Conservation (phyloP, 2,888 invertebrate genomes). For the Lepeophtheirus nordmannii region DNA sequence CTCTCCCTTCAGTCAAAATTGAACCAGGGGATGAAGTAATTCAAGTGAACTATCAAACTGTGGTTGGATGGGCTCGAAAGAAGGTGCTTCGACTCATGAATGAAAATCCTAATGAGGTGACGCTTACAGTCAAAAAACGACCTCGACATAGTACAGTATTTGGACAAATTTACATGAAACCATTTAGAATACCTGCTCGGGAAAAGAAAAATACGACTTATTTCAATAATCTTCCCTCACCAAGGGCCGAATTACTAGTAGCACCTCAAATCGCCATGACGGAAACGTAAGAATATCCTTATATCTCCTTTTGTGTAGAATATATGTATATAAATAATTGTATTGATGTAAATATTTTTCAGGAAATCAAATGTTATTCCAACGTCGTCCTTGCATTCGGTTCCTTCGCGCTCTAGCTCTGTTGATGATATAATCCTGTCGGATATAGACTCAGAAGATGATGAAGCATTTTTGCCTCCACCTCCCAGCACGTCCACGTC, state of each 20-base stretch:
- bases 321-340: no score
- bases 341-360: no score
- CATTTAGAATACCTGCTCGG: slow-evolving; percentile 35
- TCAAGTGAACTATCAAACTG: slow-evolving; percentile 54
- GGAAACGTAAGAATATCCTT: background rate
- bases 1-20: slow-evolving; percentile 73
- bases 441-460: slow-evolving; percentile 8
- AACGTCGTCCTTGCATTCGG: background rate
- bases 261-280: slow-evolving; percentile 3
- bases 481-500: background rate
- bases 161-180: slow-evolving; percentile 55
- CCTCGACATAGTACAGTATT: slow-evolving; percentile 58
- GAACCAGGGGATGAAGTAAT: slow-evolving; percentile 92
- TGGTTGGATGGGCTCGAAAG: slow-evolving; percentile 62
- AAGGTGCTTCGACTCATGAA: slow-evolving; percentile 52
- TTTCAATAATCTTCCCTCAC: slow-evolving; percentile 20
- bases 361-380: background rate
- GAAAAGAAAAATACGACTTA: background rate
- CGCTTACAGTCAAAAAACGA: slow-evolving; percentile 61
- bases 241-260: slow-evolving; percentile 19
- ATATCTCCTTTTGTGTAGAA: no score
- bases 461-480: background rate
- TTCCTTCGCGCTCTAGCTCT: slow-evolving; percentile 7
- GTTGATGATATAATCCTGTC: background rate
- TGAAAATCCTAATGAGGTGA: slow-evolving; percentile 57